Percentiles rank a stretch among this genome's conserved stretches.
These are phyloP conservation scores for Umimayanthus chanpuru DNA, from an alignment of 92 coral and sea anemone genomes.

Conservation along the genomic window DNA sequence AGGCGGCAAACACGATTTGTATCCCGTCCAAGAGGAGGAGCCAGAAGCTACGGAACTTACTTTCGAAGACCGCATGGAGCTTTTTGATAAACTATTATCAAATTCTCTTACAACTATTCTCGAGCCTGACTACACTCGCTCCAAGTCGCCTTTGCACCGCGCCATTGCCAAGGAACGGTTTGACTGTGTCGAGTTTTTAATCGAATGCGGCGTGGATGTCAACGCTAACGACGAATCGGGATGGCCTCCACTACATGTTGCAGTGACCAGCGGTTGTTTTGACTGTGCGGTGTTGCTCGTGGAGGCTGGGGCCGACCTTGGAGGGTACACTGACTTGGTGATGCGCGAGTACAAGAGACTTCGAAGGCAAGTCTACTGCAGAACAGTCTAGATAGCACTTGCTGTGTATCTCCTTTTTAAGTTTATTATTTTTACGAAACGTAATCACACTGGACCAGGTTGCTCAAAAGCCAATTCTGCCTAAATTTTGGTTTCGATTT, in stretches of 20 bases:
- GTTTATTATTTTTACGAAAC: background rate
- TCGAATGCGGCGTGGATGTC: conserved; percentile 38
- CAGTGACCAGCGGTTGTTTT: conserved; percentile 34
- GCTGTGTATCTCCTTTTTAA: background rate
- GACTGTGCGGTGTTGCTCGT: conserved; percentile 41
- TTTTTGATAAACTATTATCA: conserved; percentile 37
- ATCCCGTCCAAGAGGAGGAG: conserved; percentile 40
- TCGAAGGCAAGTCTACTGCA: conserved; percentile 32
- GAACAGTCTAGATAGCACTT: conserved; percentile 13
- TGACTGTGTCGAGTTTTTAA: conserved; percentile 41
- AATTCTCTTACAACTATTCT: conserved; percentile 30
- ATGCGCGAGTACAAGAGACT: conserved; percentile 38
- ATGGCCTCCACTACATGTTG: conserved; percentile 47
- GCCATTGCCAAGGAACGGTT: conserved; percentile 41
- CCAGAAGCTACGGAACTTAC: conserved; percentile 26
- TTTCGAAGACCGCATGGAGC: conserved; percentile 29
- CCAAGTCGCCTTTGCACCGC: conserved; percentile 43
- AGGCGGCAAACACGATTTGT: background rate
- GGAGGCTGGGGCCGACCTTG: conserved; percentile 49
- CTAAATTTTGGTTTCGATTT: no score
- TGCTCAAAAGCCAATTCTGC: background rate
- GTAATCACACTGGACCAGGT: background rate
- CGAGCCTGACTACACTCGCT: conserved; percentile 36
- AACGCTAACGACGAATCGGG: conserved; percentile 41
- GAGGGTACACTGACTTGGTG: conserved; percentile 33